phyloP scores from a whole-genome alignment of 2,888 invertebrate genomes.

The Ceraclea dissimilis region DNA sequence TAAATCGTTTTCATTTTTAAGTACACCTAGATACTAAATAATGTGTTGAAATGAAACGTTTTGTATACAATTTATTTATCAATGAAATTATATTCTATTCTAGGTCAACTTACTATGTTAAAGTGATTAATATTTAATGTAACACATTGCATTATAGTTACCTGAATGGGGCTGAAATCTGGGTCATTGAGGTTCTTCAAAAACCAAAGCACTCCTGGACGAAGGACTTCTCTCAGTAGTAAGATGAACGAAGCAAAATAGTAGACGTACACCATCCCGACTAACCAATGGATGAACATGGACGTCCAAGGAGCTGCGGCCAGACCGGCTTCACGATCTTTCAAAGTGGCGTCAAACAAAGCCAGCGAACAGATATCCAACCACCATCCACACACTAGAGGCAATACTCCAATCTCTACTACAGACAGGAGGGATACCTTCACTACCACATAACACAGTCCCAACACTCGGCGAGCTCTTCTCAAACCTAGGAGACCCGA shows the following conservation, averaged over 20 bases:
- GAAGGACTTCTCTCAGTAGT: constrained; percentile 82
- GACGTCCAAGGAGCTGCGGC: constrained; percentile 90
- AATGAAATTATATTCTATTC: too few relatives aligned
- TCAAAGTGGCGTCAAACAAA: constrained; percentile 82
- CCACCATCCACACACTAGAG: constrained; percentile 98
- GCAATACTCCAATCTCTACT: constrained; percentile 94
- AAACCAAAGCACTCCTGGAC: constrained; percentile 98
- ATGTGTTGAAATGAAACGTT: too few relatives aligned
- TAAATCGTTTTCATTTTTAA: too few relatives aligned
- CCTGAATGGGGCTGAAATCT: constrained; percentile 98
- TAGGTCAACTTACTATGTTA: too few relatives aligned
- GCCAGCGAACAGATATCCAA: constrained; percentile 93
- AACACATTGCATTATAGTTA: too few relatives aligned
- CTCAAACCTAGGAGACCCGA: constrained; percentile 74
- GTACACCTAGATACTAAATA: too few relatives aligned
- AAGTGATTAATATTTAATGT: too few relatives aligned
- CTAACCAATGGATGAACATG: constrained; percentile 97
- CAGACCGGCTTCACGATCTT: constrained; percentile 82
- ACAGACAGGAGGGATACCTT: constrained; percentile 90
- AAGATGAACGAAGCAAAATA: constrained; percentile 97
- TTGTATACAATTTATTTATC: too few relatives aligned
- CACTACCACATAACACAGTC: constrained; percentile 86
- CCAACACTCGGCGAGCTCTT: constrained; percentile 76
- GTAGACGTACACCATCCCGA: constrained; percentile 98
- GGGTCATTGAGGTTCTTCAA: constrained; percentile 97